Percentiles rank a stretch among this genome's conserved stretches.
phyloP scores from a whole-genome alignment of 2,113 vertebrate genomes.

The Anas platyrhynchos region DNA sequence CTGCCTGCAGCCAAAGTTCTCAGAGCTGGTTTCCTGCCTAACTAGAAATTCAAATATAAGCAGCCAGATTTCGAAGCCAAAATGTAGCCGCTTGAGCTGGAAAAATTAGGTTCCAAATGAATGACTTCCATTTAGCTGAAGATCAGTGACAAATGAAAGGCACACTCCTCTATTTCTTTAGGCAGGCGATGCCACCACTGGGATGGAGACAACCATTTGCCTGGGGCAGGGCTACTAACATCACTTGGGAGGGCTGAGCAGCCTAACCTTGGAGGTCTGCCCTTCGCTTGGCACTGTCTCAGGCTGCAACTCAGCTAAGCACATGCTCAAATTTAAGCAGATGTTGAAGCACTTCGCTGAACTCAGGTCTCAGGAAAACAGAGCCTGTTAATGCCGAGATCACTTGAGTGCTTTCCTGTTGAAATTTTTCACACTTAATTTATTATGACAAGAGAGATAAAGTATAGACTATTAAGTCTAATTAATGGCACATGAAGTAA shows the following conservation, averaged over 20 bases:
- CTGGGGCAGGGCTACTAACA: background rate
- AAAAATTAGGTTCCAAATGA: conserved; percentile 15
- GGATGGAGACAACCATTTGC: background rate
- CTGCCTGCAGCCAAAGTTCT: conserved; percentile 30
- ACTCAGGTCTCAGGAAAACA: background rate
- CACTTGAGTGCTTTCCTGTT: background rate
- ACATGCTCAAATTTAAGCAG: background rate
- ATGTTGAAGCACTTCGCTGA: background rate
- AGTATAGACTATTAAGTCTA: conserved; percentile 39
- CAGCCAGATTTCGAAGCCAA: conserved; percentile 36
- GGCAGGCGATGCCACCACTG: background rate
- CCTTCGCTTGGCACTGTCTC: background rate
- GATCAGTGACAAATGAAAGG: background rate
- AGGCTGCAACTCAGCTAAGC: background rate
- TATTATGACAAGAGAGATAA: conserved; percentile 53
- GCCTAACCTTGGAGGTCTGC: background rate
- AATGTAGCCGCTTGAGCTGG: background rate
- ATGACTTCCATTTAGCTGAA: background rate
- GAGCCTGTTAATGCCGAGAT: background rate
- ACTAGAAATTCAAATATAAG: background rate
- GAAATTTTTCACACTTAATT: conserved; percentile 23
- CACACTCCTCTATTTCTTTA: background rate
- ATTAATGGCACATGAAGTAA: conserved; percentile 29
- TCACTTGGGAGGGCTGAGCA: background rate
- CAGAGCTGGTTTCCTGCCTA: background rate